These are phyloP conservation scores for Watersipora subatra DNA, from an alignment of 1,140 invertebrate genomes.

Conservation along the genomic window DNA sequence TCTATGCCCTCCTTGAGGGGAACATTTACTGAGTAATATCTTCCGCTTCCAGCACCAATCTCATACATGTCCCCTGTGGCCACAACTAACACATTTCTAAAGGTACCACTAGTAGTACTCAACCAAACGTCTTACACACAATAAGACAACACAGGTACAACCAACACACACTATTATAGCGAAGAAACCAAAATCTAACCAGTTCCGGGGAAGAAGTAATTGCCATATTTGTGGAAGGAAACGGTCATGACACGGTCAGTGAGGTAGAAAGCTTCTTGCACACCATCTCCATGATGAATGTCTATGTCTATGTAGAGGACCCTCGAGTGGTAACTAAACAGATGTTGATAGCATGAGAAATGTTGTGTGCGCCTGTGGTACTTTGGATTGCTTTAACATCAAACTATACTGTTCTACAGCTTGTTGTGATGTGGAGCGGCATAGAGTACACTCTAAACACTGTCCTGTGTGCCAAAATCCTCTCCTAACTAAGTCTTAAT, in stretches of 20 bases:
- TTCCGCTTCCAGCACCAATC: slow-evolving; percentile 76
- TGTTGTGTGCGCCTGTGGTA: no score
- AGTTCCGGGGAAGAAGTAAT: slow-evolving; percentile 94
- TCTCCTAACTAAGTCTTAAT: no score
- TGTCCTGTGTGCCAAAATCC: no score
- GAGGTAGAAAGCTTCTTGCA: slow-evolving; percentile 96
- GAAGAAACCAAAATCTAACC: slow-evolving; percentile 40
- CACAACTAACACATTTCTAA: no score
- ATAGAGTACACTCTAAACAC: no score
- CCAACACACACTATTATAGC: not conserved
- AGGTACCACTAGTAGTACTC: no score
- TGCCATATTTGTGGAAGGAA: slow-evolving; percentile 97
- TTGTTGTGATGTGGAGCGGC: no score
- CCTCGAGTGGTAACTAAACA: slow-evolving; percentile 78
- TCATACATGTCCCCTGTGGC: slow-evolving; percentile 95
- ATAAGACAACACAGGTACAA: no score
- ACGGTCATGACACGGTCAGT: slow-evolving; percentile 99
- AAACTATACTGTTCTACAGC: no score
- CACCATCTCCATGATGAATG: slow-evolving; percentile 97
- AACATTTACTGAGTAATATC: slow-evolving; percentile 92
- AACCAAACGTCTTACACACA: no score
- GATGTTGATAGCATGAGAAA: no score
- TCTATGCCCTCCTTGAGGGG: slow-evolving; percentile 92
- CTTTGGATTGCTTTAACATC: no score
- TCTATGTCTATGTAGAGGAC: slow-evolving; percentile 99